A percentile compares a stretch with the other conserved stretches of the same genome.
These are phyloP conservation scores for Phalacrocorax aristotelis DNA, from an alignment of 2,113 vertebrate genomes.

Conservation along the genomic window DNA sequence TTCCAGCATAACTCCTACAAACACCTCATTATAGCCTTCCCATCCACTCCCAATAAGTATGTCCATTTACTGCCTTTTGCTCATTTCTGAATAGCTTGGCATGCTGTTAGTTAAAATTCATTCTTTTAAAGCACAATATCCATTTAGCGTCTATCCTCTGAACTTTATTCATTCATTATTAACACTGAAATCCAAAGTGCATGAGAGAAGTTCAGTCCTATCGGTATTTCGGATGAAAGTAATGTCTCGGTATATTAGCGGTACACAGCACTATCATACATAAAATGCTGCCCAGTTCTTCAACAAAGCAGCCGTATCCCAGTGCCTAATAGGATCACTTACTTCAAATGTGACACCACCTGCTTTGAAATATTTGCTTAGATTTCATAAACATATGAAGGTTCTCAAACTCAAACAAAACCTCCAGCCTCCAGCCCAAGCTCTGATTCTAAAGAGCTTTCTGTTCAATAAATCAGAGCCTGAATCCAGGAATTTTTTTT, in stretches of 20 bases:
- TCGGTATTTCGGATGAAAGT: slow-evolving; percentile 71
- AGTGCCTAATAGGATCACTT: slow-evolving; percentile 75
- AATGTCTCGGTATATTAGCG: slow-evolving; percentile 72
- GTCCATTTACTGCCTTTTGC: neutral
- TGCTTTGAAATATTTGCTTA: slow-evolving; percentile 82
- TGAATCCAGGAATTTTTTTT: neutral
- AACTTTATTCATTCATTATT: slow-evolving; percentile 78
- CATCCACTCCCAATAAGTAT: neutral
- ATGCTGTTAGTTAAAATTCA: slow-evolving; percentile 64
- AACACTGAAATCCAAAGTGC: slow-evolving; percentile 75
- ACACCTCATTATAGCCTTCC: neutral
- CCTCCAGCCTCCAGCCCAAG: slow-evolving; percentile 58
- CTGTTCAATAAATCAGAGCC: slow-evolving; percentile 68
- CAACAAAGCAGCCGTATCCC: slow-evolving; percentile 71
- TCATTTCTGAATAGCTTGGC: slow-evolving; percentile 3
- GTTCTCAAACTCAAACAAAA: slow-evolving; percentile 75
- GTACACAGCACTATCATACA: slow-evolving; percentile 66
- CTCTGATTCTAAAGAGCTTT: slow-evolving; percentile 77
- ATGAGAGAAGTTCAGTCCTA: slow-evolving; percentile 71
- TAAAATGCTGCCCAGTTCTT: slow-evolving; percentile 52
- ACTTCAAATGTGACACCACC: slow-evolving; percentile 77
- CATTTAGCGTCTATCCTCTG: slow-evolving; percentile 71
- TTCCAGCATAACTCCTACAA: neutral
- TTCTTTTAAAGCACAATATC: slow-evolving; percentile 67
- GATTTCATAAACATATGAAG: slow-evolving; percentile 74